phyloP scores from a whole-genome alignment of 2,113 vertebrate species.

The Platysternon megacephalum region DNA sequence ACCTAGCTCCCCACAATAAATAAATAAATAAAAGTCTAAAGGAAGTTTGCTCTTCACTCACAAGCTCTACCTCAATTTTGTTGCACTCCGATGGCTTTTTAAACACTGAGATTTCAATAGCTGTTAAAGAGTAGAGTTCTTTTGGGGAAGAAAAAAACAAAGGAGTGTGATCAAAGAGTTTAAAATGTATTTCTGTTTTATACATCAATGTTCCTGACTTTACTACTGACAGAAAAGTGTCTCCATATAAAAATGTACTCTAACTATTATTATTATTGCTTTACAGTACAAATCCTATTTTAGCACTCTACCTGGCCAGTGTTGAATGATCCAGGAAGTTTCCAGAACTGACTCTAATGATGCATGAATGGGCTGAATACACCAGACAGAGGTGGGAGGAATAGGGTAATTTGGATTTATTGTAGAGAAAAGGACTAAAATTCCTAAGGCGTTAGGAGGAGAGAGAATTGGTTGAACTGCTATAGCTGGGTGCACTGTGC shows the following conservation, averaged over 20 bases:
- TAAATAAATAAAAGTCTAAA: neutral
- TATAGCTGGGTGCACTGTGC: conserved; percentile 2
- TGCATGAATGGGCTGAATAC: neutral
- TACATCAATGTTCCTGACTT: neutral
- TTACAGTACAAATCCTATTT: neutral
- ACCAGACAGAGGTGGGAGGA: conserved; percentile 18
- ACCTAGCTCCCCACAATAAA: neutral
- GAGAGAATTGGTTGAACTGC: conserved; percentile 24
- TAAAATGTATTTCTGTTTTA: neutral
- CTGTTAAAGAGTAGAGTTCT: neutral
- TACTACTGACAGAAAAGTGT: neutral
- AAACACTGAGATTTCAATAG: neutral
- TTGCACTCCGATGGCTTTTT: neutral
- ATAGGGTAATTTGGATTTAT: conserved; percentile 29
- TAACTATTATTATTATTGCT: neutral
- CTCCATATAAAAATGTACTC: neutral
- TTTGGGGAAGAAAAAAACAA: neutral
- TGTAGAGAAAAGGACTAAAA: conserved; percentile 33
- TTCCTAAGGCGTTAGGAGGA: conserved; percentile 19
- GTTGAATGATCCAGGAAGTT: conserved; percentile 18
- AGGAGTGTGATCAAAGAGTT: neutral
- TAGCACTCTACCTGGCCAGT: neutral
- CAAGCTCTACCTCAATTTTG: neutral
- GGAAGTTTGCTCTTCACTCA: neutral
- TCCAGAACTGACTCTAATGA: conserved; percentile 22